Conservation (phyloP, 2,888 invertebrate species). For the Mimas tiliae region DNA sequence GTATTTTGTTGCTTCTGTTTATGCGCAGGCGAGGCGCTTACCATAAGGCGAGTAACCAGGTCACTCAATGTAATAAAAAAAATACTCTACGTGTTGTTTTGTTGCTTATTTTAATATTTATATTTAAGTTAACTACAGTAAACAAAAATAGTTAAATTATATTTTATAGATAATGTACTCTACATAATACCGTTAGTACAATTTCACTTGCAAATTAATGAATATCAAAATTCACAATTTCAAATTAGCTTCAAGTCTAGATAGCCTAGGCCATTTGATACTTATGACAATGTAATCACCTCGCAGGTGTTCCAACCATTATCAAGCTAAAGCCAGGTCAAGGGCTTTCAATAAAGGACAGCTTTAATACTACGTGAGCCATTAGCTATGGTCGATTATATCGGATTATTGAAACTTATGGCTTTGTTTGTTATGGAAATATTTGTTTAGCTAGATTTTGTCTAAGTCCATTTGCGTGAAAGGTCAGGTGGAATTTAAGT, state of each 20-base stretch:
- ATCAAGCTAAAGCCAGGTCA: conserved; percentile 38
- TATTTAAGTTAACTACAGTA: too few relatives aligned
- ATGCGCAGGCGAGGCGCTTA: too few relatives aligned
- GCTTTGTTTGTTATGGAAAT: conserved; percentile 9
- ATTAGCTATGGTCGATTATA: conserved; percentile 23
- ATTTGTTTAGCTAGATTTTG: background rate
- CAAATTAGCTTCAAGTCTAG: conserved; percentile 1
- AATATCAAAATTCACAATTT: background rate
- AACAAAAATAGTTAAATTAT: too few relatives aligned
- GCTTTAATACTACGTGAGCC: conserved; percentile 26
- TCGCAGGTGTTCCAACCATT: conserved; percentile 31
- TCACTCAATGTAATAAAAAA: too few relatives aligned
- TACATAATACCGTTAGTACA: background rate
- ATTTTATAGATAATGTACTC: too few relatives aligned
- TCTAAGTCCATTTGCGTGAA: background rate
- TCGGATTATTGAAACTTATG: background rate
- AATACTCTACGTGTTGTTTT: too few relatives aligned
- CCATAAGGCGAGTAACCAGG: too few relatives aligned
- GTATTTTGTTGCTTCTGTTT: too few relatives aligned
- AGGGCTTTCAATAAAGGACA: conserved; percentile 41
- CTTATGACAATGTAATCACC: conserved; percentile 15
- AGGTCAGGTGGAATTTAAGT: too few relatives aligned
- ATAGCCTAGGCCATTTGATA: background rate
- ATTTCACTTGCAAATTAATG: background rate
- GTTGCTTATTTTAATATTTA: too few relatives aligned